phyloP scores from a whole-genome alignment of 2,888 invertebrate genomes.

The Cacoxenus indagator region DNA sequence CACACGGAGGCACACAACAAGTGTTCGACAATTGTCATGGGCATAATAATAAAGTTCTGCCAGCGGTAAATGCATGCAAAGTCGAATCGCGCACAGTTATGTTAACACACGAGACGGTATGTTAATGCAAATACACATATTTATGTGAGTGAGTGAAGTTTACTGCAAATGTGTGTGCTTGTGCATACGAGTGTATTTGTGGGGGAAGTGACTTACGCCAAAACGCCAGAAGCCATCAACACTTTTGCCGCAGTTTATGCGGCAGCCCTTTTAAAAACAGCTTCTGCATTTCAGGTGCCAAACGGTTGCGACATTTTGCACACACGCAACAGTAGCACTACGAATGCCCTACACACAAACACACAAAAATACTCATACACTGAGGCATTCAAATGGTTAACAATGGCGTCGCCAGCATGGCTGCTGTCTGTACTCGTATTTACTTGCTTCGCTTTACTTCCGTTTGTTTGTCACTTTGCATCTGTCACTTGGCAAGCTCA shows the following conservation, averaged over 20 bases:
- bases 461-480: conserved; percentile 38
- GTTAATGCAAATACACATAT: no score
- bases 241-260: conserved; percentile 8
- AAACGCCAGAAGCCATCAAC: conserved; percentile 19
- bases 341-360: not conserved
- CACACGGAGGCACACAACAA: not conserved
- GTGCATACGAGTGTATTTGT: no score
- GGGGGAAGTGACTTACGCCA: conserved; percentile 8
- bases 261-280: not conserved
- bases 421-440: no score
- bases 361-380: not conserved
- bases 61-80: no score
- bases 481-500: conserved; percentile 32
- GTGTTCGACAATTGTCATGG: conserved; percentile 5
- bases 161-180: no score
- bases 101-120: no score
- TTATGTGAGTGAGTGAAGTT: no score
- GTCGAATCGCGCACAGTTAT: no score
- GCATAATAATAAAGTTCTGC: conserved; percentile 11
- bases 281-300: conserved; percentile 6
- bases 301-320: conserved; percentile 3
- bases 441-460: conserved; percentile 9
- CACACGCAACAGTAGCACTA: no score
- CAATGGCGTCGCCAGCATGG: no score
- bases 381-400: not conserved